Evolutionary conservation across 2,888 invertebrate species (phyloP).

Genomic region (Calliphora vomitoria): DNA sequence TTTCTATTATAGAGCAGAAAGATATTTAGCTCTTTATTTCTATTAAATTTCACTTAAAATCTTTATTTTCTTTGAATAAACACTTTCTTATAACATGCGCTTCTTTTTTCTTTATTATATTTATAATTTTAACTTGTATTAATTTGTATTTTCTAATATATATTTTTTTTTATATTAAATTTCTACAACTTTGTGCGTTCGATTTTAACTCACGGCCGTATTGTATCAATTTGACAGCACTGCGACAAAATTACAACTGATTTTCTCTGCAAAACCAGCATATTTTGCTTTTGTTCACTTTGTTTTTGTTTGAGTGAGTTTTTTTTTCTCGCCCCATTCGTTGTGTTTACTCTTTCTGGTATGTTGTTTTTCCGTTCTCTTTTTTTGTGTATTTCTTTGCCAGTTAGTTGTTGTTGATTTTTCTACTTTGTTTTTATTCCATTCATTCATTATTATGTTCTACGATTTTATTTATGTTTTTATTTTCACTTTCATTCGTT

Average conservation of each 20-base stretch:
- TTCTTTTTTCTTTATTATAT: conserved; percentile 62
- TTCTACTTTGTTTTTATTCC: conserved; percentile 69
- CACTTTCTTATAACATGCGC: conserved; percentile 19
- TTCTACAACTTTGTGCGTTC: conserved; percentile 66
- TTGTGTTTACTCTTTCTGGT: conserved; percentile 26
- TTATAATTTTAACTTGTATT: conserved; percentile 48
- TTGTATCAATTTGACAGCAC: conserved; percentile 69
- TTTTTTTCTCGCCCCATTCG: neutral
- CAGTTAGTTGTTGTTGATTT: conserved; percentile 9
- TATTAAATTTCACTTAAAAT: conserved; percentile 5
- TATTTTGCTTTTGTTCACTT: conserved; percentile 31
- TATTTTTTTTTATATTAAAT: conserved; percentile 6
- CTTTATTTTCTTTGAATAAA: conserved; percentile 49
- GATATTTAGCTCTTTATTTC: neutral
- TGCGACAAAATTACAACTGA: conserved; percentile 77
- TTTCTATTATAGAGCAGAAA: too few relatives aligned
- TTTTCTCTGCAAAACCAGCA: conserved; percentile 47
- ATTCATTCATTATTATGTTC: conserved; percentile 62
- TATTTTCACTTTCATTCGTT: conserved; percentile 70
- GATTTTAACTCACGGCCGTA: conserved; percentile 60
- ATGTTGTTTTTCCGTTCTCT: conserved; percentile 27
- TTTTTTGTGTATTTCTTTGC: neutral
- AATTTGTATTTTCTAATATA: neutral
- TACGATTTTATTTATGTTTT: conserved; percentile 47
- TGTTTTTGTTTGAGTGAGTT: conserved; percentile 56